Evolutionary conservation across 1,140 invertebrate species (phyloP).

Genomic region (Calliopsis andreniformis): DNA sequence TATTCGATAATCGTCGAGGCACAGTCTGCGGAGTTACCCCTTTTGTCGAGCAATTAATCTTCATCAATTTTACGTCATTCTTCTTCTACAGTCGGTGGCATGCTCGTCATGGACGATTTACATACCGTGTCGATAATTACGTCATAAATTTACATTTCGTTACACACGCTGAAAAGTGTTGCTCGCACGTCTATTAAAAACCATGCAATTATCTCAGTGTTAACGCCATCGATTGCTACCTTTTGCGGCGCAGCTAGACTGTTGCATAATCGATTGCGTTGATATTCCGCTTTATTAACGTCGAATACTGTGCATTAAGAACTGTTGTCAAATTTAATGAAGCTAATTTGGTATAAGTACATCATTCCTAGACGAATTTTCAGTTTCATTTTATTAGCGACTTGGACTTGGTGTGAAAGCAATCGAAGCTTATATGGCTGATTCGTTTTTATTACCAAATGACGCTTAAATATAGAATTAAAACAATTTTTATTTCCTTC

Average conservation of each 20-base stretch:
- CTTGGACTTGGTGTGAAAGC: too few species aligned
- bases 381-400: too few species aligned
- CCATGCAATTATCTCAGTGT: conserved; percentile 34
- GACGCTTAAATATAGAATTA: too few species aligned
- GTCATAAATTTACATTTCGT: conserved; percentile 52
- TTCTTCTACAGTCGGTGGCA: conserved; percentile 17
- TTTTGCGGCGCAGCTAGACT: conserved; percentile 4
- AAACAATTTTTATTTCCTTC: too few species aligned
- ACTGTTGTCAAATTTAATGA: too few species aligned
- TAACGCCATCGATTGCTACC: conserved; percentile 17
- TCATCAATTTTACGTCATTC: conserved; percentile 51
- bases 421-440: too few species aligned
- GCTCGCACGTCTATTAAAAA: conserved; percentile 45
- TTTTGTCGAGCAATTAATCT: conserved; percentile 41
- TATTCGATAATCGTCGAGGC: conserved; percentile 24
- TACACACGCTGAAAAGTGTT: conserved; percentile 50
- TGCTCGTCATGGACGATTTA: conserved; percentile 32
- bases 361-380: too few species aligned
- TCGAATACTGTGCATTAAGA: too few species aligned
- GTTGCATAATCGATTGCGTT: not conserved
- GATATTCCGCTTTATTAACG: not conserved
- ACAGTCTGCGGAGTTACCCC: conserved; percentile 9
- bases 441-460: too few species aligned
- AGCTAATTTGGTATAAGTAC: too few species aligned
- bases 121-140: conserved; percentile 46